Evolutionary conservation across 2,113 vertebrate species (phyloP), one percentile per base, ranked within the genome.

Genomic region (Scomber japonicus): DNA sequence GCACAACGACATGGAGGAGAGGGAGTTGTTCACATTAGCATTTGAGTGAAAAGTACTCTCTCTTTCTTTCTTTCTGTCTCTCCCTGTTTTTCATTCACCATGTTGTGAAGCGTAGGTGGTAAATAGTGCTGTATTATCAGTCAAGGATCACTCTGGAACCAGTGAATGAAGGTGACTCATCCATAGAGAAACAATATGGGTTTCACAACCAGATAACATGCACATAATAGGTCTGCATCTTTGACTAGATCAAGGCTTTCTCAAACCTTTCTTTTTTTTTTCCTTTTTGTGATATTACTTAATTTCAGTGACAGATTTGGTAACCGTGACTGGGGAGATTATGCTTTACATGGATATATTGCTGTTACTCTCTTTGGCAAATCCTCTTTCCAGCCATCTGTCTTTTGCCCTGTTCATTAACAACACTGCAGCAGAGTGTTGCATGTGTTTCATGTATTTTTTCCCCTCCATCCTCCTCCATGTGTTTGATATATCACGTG

Each of bases 151-250:
- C 85, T 90, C 83, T 75, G 69, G 59, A 90, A 55, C 40, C 79
- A 55, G 77, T 94, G 92, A 93, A 91, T 91, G 89, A 86, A 91
- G 75, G 69, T 85, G 90, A 93, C 64, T 94, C 90, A 93, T 56
- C 75, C 71, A 63, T 31, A 78, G 63, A 80, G 64, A 83, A 81
- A 88, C 75, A 85, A 78, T 45, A 76, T 50, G 44, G n/a, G 44
- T 71, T 78, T 83, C 78, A 71, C 71, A 73, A 68, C 49, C 71
- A 79, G 48, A 54, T 85, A 80, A 61, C 54, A 64, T 73, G 48
- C 35, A 44, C 30, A 44, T 67, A 54, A 81, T 30, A 66, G 49
- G 35, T 27, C n/a, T 2, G 11, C 24, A 64, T 72, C 72, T 79
- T 60, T 72, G 56, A 80, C 68, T 72, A 76, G 54, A 75, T 67